Base-by-base conservation (phyloP, 2,113 vertebrate species). In the Bubo bubo region DNA sequence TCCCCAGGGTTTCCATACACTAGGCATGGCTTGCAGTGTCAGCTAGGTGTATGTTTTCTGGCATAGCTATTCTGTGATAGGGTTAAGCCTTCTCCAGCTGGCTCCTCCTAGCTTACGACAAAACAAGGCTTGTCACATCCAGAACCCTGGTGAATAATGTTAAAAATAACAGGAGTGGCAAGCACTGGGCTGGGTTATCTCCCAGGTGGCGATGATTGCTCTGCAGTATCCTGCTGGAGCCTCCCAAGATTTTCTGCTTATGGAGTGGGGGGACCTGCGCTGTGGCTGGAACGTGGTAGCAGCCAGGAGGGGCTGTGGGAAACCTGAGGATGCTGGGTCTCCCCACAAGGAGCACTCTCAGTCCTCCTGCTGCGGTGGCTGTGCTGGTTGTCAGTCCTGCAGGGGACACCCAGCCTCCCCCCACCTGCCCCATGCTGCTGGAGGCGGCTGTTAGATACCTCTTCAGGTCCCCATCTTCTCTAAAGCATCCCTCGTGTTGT, bases 371-470 rank as follows among this genome's bases (percentile, higher is more conserved):
- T 27, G 8, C 0, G 1, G 19, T 50, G 70, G 7, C 34, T 53
- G 13, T 60, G 8, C n/a, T 45, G 27, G 16, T 9, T 90, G 41
- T 53, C 27, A 85, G 62, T 39, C 34, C 55, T 72, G 12, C 55
- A 30, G 58, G 32, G 59, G 55, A 53, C 27, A 47, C 5, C 30
- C 41, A 49, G 17, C 30, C 58, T 72, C 3, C 32, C 53, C 28
- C 10, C 19, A 30, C 2, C 58, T 18, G 32, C 23, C 37, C 41
- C 17, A 45, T 50, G 52, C 68, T 90, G 32, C n/a, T 58, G 52
- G 24, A 41, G 15, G 8, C 0, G 9, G 32, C 26, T 3, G 0
- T 56, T 55, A 75, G 63, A 55, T 21, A 28, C 35, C 41, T 50
- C 17, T 24, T 68, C 35, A 49, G 35, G 28, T 83, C 28, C 35